phyloP scores from a whole-genome alignment of 2,113 vertebrate genomes.

The Porphyrio hochstetteri region DNA sequence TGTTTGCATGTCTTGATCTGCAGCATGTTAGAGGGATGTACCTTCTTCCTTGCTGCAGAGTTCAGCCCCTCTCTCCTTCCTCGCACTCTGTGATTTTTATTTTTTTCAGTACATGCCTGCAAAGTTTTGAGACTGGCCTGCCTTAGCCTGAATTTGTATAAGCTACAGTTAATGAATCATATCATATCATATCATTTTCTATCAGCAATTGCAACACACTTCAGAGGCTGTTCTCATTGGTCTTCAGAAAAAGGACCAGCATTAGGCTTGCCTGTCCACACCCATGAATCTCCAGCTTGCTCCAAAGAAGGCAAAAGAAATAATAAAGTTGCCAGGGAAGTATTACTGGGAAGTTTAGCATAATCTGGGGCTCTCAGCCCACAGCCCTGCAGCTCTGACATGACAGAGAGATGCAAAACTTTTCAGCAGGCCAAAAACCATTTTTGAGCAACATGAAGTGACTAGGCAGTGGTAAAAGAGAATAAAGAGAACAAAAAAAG shows the following conservation, averaged over 20 bases:
- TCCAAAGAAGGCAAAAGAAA: neutral
- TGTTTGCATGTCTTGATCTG: conserved; percentile 6
- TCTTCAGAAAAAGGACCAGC: neutral
- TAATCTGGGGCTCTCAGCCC: neutral
- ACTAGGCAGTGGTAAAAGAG: neutral
- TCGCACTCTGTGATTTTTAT: neutral
- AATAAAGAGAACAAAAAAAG: neutral
- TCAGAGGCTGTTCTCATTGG: neutral
- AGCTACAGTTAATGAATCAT: conserved; percentile 34
- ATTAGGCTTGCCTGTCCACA: neutral
- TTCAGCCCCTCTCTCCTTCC: conserved; percentile 13
- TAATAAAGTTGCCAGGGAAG: neutral
- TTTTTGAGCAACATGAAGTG: neutral
- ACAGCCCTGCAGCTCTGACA: fast-evolving
- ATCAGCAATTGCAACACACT: conserved; percentile 36
- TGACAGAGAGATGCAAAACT: neutral
- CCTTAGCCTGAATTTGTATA: neutral
- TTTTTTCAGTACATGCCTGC: neutral
- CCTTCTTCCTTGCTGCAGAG: neutral
- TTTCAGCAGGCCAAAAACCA: neutral
- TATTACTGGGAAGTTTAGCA: neutral
- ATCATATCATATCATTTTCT: conserved; percentile 34
- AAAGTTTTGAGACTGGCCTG: conserved; percentile 37
- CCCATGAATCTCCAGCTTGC: fast-evolving
- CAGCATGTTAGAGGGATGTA: neutral